These are phyloP conservation scores for Tachypleus tridentatus DNA, from an alignment of 1,140 invertebrate species.

Conservation along the genomic window DNA sequence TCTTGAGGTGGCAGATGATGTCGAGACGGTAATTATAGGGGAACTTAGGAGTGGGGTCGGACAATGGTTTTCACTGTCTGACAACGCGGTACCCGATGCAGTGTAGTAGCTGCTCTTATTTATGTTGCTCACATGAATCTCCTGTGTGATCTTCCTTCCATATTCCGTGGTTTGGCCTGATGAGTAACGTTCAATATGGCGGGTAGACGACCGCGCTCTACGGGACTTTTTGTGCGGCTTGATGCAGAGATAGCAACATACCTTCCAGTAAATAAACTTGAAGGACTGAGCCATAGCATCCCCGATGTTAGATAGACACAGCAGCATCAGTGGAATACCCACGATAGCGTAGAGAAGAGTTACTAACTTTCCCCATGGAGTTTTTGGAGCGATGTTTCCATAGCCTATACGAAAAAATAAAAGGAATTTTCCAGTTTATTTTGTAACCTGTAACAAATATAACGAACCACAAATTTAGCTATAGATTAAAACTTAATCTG, in stretches of 20 bases:
- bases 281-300: slow-evolving; percentile 91
- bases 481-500: too few species aligned
- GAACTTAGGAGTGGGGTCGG: too few species aligned
- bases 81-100: too few species aligned
- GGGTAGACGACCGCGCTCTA: slow-evolving; percentile 1
- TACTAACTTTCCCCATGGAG: slow-evolving; percentile 76
- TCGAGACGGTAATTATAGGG: too few species aligned
- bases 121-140: too few species aligned
- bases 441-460: too few species aligned
- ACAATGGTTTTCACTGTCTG: too few species aligned
- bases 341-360: slow-evolving; percentile 93
- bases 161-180: too few species aligned
- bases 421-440: not conserved
- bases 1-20: too few species aligned
- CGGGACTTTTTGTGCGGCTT: slow-evolving; percentile 19
- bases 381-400: slow-evolving; percentile 92
- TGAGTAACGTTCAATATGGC: not conserved
- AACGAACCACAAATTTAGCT: too few species aligned
- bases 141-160: too few species aligned
- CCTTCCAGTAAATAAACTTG: slow-evolving; percentile 70
- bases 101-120: too few species aligned
- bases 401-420: slow-evolving; percentile 55
- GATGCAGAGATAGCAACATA: slow-evolving; percentile 54
- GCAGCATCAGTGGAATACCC: slow-evolving; percentile 85
- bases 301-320: slow-evolving; percentile 90